These are phyloP conservation scores for Pterois miles DNA, from an alignment of 2,797 vertebrate species.

Conservation along the genomic window DNA sequence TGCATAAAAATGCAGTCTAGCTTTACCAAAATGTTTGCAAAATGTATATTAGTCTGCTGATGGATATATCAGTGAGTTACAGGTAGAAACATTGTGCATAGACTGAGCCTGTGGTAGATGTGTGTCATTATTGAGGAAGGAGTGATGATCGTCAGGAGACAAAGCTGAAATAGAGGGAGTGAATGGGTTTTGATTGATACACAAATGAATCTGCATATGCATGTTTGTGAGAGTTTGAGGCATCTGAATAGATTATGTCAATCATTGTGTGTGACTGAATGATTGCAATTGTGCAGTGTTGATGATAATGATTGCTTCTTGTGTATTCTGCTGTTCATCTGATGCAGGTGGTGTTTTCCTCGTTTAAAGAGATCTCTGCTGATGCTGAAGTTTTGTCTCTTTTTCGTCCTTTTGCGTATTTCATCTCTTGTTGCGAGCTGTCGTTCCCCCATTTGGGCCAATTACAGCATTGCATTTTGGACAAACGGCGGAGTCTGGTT, in stretches of 20 bases:
- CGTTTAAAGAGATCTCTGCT: background rate
- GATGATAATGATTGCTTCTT: slow-evolving; percentile 32
- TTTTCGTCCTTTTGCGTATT: background rate
- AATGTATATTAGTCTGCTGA: background rate
- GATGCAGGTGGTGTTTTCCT: slow-evolving; percentile 18
- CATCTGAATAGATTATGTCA: background rate
- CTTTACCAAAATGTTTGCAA: background rate
- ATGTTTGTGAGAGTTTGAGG: slow-evolving; percentile 10
- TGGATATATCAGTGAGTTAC: background rate
- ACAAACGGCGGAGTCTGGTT: background rate
- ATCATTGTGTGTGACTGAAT: background rate
- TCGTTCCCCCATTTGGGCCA: background rate
- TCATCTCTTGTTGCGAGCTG: background rate
- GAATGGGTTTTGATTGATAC: slow-evolving; percentile 17
- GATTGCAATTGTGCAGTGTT: slow-evolving; percentile 2
- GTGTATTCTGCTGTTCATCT: slow-evolving; percentile 10
- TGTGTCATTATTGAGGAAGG: background rate
- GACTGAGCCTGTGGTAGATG: background rate
- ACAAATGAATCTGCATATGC: background rate
- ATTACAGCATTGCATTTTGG: background rate
- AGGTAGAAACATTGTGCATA: background rate
- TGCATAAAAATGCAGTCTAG: background rate
- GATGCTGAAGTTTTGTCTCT: background rate
- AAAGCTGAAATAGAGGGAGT: background rate
- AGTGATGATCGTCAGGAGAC: background rate